A percentile compares a stretch with the other conserved stretches of the same genome.
Conservation (phyloP, 64 coral and sea anemone species). For the Stichodactyla mertensii region DNA sequence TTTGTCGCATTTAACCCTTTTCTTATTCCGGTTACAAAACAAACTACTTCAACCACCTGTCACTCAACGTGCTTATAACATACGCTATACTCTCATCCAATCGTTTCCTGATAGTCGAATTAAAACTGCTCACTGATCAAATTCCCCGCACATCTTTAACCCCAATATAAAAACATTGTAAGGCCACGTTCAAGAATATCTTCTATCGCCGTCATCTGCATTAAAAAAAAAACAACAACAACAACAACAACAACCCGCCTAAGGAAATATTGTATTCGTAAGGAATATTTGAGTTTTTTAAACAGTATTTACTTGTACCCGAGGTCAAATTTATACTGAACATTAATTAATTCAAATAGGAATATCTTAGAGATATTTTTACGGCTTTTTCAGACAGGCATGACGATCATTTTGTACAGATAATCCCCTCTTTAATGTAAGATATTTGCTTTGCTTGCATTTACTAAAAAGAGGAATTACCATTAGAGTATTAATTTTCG, state of each 20-base stretch:
- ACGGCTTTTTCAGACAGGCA: no score
- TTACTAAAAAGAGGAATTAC: neutral
- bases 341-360: neutral
- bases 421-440: no score
- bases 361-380: neutral
- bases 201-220: no score
- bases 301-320: neutral
- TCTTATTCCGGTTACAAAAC: neutral
- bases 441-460: neutral
- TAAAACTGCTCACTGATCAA: neutral
- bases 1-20: neutral
- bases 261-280: neutral
- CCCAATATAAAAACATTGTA: no score
- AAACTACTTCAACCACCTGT: neutral
- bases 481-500: neutral
- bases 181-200: no score
- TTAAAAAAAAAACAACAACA: no score
- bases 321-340: neutral
- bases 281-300: neutral
- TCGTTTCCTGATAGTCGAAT: neutral
- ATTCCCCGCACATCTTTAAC: neutral
- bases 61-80: neutral
- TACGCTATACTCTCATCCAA: neutral
- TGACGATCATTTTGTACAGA: no score
- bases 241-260: no score